These are phyloP conservation scores for Sphinx pinastri DNA, from an alignment of 2,888 invertebrate genomes.

Conservation along the genomic window DNA sequence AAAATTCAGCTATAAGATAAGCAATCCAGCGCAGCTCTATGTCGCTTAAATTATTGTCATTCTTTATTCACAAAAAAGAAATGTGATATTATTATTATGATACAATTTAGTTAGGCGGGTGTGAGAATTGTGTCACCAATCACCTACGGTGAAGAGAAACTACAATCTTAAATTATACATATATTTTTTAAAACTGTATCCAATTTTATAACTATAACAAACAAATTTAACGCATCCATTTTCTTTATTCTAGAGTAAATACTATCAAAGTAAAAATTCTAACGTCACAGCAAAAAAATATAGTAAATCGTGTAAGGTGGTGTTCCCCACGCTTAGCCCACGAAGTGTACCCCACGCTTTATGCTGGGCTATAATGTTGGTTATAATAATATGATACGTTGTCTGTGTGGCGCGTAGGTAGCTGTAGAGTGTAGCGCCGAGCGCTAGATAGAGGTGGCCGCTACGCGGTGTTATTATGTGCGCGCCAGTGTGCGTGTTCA, in stretches of 20 bases:
- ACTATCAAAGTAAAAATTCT: not conserved
- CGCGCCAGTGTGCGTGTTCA: conserved; percentile 61
- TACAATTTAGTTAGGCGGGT: conserved; percentile 36
- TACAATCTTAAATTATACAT: not conserved
- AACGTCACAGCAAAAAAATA: not conserved
- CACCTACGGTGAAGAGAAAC: conserved; percentile 2
- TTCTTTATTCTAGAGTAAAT: not conserved
- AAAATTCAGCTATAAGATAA: conserved; percentile 51
- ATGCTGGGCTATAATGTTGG: conserved; percentile 40
- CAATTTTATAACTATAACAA: not conserved
- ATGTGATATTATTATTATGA: not conserved
- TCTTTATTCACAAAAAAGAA: conserved; percentile 16
- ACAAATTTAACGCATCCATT: not conserved
- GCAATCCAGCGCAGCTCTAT: not conserved
- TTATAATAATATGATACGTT: conserved; percentile 63
- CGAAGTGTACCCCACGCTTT: conserved; percentile 58
- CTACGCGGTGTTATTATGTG: conserved; percentile 72
- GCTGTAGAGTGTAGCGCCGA: conserved; percentile 72
- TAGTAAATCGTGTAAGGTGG: not conserved
- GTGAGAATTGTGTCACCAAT: conserved; percentile 38
- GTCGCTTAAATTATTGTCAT: not conserved
- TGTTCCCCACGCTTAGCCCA: conserved; percentile 8
- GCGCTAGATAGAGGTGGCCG: conserved; percentile 74
- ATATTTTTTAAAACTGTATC: not conserved
- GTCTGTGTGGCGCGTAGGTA: conserved; percentile 62